These are phyloP conservation scores for Oxyteleia sp. DNA, from an alignment of 2,888 invertebrate genomes.

Conservation along the genomic window DNA sequence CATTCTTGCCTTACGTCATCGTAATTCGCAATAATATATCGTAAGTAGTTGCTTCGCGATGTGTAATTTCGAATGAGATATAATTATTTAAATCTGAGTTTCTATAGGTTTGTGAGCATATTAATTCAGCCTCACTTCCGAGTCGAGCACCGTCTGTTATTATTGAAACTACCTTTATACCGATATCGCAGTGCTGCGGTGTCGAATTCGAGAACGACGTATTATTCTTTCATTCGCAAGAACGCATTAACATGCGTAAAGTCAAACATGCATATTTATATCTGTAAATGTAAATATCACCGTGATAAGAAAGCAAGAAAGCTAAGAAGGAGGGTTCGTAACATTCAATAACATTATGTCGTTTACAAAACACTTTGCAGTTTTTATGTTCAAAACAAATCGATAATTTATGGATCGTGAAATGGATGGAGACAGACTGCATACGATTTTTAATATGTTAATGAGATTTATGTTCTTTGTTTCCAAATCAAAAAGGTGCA, in stretches of 20 bases:
- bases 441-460: constrained; percentile 65
- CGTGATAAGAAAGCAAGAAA: constrained; percentile 66
- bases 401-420: constrained; percentile 68
- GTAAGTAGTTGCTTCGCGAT: constrained; percentile 70
- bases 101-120: constrained; percentile 73
- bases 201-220: constrained; percentile 72
- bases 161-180: constrained; percentile 72
- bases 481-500: constrained; percentile 38
- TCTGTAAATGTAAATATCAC: constrained; percentile 63
- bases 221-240: constrained; percentile 71
- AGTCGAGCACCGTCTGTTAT: constrained; percentile 70
- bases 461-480: constrained; percentile 64
- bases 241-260: constrained; percentile 72
- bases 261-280: constrained; percentile 67
- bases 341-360: constrained; percentile 70
- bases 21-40: constrained; percentile 73
- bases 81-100: constrained; percentile 74
- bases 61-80: constrained; percentile 71
- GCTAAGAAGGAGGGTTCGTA: constrained; percentile 59
- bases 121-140: constrained; percentile 73
- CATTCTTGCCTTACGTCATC: constrained; percentile 67
- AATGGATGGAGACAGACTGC: constrained; percentile 51
- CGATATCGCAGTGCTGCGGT: constrained; percentile 65
- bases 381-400: constrained; percentile 67
- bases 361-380: constrained; percentile 69